Percentiles rank a stretch among this genome's conserved stretches.
phyloP scores from a whole-genome alignment of 2,797 vertebrate genomes.

The Dromococcyx pavoninus region DNA sequence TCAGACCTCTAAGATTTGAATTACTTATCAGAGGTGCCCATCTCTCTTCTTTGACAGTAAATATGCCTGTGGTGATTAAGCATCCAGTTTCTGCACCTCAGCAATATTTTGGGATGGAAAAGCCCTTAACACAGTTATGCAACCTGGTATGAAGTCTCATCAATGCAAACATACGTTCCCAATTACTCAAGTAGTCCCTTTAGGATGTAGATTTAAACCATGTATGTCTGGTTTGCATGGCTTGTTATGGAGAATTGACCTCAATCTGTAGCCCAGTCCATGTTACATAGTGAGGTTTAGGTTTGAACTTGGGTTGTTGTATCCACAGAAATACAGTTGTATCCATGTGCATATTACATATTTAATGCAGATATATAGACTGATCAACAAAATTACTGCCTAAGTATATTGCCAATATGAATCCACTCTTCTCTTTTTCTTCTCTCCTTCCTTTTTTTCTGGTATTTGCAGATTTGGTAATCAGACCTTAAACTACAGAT shows the following conservation, averaged over 20 bases:
- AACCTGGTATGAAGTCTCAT: background rate
- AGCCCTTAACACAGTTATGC: background rate
- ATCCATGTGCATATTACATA: background rate
- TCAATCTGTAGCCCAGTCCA: background rate
- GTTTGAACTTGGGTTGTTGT: background rate
- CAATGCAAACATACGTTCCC: background rate
- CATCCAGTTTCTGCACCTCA: background rate
- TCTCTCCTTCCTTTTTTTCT: background rate
- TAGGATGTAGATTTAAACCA: background rate
- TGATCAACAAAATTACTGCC: background rate
- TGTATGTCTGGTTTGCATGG: rapidly evolving
- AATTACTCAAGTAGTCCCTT: background rate
- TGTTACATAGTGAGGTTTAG: background rate
- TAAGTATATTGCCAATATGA: background rate
- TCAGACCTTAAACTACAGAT: slow-evolving; percentile 95
- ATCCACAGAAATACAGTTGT: background rate
- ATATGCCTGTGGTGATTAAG: background rate
- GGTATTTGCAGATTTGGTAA: slow-evolving; percentile 85
- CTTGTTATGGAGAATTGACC: background rate
- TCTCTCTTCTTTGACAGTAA: background rate
- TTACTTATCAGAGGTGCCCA: background rate
- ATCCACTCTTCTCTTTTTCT: background rate
- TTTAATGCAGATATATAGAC: background rate
- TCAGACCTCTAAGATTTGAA: background rate
- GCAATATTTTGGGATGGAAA: background rate